Evolutionary conservation across 1,140 invertebrate species (phyloP).

Genomic region (Anoplophora glabripennis): DNA sequence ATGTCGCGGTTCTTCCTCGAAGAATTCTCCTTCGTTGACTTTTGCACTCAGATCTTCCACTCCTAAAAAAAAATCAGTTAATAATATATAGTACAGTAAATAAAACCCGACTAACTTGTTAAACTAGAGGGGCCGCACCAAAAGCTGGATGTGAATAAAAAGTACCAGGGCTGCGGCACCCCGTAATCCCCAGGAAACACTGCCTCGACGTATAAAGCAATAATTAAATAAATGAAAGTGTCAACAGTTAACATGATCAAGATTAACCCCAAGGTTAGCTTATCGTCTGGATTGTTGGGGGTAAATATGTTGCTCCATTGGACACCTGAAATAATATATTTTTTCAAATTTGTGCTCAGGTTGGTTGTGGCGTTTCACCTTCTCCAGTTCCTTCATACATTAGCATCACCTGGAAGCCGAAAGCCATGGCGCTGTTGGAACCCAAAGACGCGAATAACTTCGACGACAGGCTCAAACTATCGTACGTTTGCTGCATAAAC

Average conservation of each 20-base stretch:
- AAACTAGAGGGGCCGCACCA: conserved; percentile 28
- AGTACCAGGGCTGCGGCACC: conserved; percentile 71
- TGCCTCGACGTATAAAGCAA: conserved; percentile 73
- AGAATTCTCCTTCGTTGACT: conserved; percentile 28
- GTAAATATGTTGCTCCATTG: conserved; percentile 73
- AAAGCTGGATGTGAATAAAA: conserved; percentile 58
- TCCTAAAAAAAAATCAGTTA: conserved; percentile 5
- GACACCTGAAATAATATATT: conserved; percentile 53
- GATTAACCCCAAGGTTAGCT: conserved; percentile 63
- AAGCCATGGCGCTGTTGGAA: conserved; percentile 74
- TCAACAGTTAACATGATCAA: conserved; percentile 67
- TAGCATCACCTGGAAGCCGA: conserved; percentile 66
- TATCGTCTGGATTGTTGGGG: conserved; percentile 68
- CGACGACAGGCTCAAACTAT: conserved; percentile 49
- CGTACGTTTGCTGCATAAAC: conserved; percentile 64
- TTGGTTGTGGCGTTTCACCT: conserved; percentile 27
- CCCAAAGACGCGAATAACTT: conserved; percentile 63
- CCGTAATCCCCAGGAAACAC: conserved; percentile 71
- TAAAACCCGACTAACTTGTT: background rate
- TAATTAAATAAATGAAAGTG: conserved; percentile 60
- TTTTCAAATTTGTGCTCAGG: too few relatives aligned
- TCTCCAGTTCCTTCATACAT: conserved; percentile 64
- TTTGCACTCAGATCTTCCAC: conserved; percentile 20
- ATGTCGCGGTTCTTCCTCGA: conserved; percentile 33
- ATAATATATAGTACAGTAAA: background rate